phyloP scores from a whole-genome alignment of 2,797 vertebrate species.

The Saguinus oedipus region DNA sequence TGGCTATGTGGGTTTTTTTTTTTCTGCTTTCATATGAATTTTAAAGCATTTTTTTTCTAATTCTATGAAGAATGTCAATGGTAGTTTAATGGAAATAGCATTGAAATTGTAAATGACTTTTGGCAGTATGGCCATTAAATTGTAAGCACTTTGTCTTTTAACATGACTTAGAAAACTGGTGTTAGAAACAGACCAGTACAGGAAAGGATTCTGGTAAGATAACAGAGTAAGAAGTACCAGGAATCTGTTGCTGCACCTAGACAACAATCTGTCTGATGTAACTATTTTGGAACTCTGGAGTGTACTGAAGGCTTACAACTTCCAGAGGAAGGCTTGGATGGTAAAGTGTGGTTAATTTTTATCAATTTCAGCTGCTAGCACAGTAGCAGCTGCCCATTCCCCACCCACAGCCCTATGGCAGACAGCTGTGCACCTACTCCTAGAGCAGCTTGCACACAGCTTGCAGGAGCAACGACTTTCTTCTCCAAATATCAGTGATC shows the following conservation, averaged over 20 bases:
- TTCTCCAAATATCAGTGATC: background rate
- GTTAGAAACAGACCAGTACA: background rate
- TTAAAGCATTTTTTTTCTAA: background rate
- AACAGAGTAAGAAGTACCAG: background rate
- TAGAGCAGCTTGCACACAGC: background rate
- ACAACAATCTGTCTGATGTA: background rate
- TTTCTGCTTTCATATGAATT: background rate
- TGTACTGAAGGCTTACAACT: background rate
- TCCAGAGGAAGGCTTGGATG: background rate
- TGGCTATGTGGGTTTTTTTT: too few relatives aligned
- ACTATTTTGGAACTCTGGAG: background rate
- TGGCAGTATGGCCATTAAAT: background rate
- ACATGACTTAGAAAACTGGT: conserved; percentile 30
- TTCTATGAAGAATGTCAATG: background rate
- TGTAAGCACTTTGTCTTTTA: conserved; percentile 36
- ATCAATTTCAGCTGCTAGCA: background rate
- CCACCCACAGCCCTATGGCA: background rate
- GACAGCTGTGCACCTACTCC: background rate
- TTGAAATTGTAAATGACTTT: background rate
- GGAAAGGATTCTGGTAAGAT: background rate
- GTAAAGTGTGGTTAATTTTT: background rate
- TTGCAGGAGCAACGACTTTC: background rate
- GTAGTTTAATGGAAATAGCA: background rate
- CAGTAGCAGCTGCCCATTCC: background rate
- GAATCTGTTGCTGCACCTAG: background rate